Evolutionary conservation across 2,113 vertebrate species (phyloP).

Genomic region (Pluvianellus socialis): DNA sequence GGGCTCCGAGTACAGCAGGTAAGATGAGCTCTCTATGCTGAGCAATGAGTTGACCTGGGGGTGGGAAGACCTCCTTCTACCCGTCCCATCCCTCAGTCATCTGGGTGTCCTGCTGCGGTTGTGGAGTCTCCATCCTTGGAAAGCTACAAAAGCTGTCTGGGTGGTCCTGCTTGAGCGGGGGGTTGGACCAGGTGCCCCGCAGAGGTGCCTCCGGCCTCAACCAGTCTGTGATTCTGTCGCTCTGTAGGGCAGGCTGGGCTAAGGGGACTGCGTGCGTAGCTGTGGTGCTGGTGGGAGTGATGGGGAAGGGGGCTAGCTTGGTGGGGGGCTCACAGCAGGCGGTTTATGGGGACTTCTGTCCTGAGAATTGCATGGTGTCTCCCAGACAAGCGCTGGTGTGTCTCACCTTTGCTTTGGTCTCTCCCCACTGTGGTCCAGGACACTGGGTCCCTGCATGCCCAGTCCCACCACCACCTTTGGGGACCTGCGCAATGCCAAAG

Average conservation of each 20-base stretch:
- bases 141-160: too few species aligned
- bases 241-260: not conserved
- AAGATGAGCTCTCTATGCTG: not conserved
- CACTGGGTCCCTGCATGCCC: slow-evolving; percentile 41
- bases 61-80: not conserved
- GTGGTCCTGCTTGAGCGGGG: too few species aligned
- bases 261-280: not conserved
- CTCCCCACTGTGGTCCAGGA: not conserved
- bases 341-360: too few species aligned
- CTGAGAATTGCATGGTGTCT: accelerated
- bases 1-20: slow-evolving; percentile 54
- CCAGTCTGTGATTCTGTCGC: not conserved
- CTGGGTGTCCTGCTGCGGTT: not conserved
- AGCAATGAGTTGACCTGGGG: not conserved
- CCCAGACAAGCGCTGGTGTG: accelerated
- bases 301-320: not conserved
- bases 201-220: not conserved
- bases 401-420: not conserved
- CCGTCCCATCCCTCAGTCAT: too few species aligned
- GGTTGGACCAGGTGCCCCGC: too few species aligned
- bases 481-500: slow-evolving; percentile 54
- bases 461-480: slow-evolving; percentile 70
- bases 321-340: accelerated
- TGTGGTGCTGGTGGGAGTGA: not conserved
- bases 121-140: not conserved